phyloP scores from a whole-genome alignment of 2,113 vertebrate species.

The Cyrtonyx montezumae region DNA sequence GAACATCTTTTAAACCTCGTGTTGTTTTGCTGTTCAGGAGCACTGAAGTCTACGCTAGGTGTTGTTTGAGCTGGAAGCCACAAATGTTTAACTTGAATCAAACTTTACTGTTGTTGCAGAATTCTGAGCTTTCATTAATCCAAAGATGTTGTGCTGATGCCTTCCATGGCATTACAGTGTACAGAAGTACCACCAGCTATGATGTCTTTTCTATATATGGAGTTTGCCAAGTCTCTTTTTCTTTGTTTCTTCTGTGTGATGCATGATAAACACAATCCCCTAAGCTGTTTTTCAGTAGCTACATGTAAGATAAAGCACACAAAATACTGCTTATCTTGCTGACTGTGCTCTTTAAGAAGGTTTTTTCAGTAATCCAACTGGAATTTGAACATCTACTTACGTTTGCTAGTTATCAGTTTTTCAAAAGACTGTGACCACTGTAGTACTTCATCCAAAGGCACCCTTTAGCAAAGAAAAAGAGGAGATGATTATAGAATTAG shows the following conservation, averaged over 20 bases:
- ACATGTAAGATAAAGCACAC: not conserved
- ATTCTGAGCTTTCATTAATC: not conserved
- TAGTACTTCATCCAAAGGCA: constrained; percentile 66
- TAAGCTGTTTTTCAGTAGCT: not conserved
- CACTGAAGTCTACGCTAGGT: not conserved
- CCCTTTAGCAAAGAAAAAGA: constrained; percentile 24
- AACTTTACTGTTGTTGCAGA: not conserved
- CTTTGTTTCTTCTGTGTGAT: not conserved
- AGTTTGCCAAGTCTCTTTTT: not conserved
- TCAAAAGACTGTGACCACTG: constrained; percentile 73
- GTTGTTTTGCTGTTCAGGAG: not conserved
- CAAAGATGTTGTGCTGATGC: not conserved
- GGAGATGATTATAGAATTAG: not conserved
- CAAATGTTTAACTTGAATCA: not conserved
- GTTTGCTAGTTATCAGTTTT: constrained; percentile 70
- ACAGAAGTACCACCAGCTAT: not conserved
- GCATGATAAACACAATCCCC: not conserved
- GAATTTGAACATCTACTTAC: constrained; percentile 41
- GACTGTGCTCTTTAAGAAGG: not conserved
- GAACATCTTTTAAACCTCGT: not conserved
- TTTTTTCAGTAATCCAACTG: not conserved
- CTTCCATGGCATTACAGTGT: not conserved
- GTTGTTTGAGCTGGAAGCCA: not conserved
- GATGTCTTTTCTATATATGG: not conserved
- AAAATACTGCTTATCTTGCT: not conserved